Percentiles rank a stretch among this genome's conserved stretches.
phyloP scores from a whole-genome alignment of 2,888 invertebrate species.

The Eupithecia inturbata region DNA sequence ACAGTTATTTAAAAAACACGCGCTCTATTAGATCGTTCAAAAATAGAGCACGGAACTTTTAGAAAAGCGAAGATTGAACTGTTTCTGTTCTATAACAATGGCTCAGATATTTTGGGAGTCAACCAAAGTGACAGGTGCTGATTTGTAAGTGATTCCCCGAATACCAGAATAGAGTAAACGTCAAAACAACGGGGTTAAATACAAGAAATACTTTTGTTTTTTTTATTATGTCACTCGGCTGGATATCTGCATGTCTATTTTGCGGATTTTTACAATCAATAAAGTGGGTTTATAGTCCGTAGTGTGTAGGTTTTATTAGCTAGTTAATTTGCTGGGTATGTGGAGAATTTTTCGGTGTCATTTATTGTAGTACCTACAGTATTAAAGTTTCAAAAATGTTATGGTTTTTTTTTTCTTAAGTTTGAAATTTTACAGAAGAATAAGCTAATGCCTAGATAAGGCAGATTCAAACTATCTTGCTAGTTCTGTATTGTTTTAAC shows the following conservation, averaged over 20 bases:
- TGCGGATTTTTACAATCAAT: conserved; percentile 63
- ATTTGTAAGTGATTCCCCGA: conserved; percentile 71
- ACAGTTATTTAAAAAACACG: conserved; percentile 56
- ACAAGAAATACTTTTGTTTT: conserved; percentile 65
- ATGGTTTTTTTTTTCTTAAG: not conserved
- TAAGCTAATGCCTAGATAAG: not conserved
- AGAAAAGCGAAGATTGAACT: conserved; percentile 71
- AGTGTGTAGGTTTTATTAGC: conserved; percentile 43
- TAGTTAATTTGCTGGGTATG: conserved; percentile 37
- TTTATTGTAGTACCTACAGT: conserved; percentile 25
- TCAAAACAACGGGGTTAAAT: conserved; percentile 73
- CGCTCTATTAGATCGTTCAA: conserved; percentile 59
- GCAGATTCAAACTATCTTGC: not conserved
- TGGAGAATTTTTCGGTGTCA: conserved; percentile 35
- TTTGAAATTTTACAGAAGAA: not conserved
- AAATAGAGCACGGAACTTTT: conserved; percentile 64
- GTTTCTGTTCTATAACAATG: conserved; percentile 74
- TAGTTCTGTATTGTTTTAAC: conserved; percentile 31
- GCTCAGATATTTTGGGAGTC: conserved; percentile 67
- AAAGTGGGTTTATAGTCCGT: conserved; percentile 54
- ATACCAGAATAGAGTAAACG: conserved; percentile 70
- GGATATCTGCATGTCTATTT: conserved; percentile 50
- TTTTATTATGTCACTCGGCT: conserved; percentile 34
- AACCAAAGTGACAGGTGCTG: conserved; percentile 77
- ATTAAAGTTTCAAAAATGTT: conserved; percentile 5